These are phyloP conservation scores for Papilio machaon DNA, from an alignment of 1,140 invertebrate species.

Conservation along the genomic window DNA sequence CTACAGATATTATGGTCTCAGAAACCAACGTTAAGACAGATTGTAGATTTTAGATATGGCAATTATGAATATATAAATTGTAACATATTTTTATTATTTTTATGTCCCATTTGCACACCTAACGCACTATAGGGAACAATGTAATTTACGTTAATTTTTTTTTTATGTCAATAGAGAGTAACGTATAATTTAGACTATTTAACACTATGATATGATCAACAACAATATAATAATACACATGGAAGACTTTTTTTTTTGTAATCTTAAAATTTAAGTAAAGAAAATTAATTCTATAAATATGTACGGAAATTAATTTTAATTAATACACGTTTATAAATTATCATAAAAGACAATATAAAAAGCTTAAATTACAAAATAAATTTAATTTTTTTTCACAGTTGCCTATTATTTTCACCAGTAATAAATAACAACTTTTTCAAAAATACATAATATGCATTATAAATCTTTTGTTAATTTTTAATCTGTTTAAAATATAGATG, in stretches of 20 bases:
- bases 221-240: constrained; percentile 57
- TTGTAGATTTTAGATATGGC: no score
- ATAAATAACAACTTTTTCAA: not conserved
- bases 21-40: no score
- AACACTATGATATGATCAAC: constrained; percentile 58
- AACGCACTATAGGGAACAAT: constrained; percentile 21
- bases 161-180: constrained; percentile 10
- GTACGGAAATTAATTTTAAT: not conserved
- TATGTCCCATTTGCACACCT: constrained; percentile 40
- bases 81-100: not conserved
- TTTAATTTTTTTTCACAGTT: not conserved
- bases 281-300: constrained; percentile 30
- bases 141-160: not conserved
- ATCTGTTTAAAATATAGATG: not conserved
- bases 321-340: not conserved
- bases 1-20: no score
- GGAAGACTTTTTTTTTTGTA: constrained; percentile 48
- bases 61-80: no score
- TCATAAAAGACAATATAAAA: not conserved
- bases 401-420: not conserved
- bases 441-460: not conserved
- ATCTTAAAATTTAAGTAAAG: constrained; percentile 18
- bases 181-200: constrained; percentile 8
- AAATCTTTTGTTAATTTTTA: not conserved
- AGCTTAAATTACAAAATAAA: not conserved